Evolutionary conservation across 2,888 invertebrate species (phyloP), one percentile per base, ranked within the genome.

Genomic region (Psococerastis gibbosa): DNA sequence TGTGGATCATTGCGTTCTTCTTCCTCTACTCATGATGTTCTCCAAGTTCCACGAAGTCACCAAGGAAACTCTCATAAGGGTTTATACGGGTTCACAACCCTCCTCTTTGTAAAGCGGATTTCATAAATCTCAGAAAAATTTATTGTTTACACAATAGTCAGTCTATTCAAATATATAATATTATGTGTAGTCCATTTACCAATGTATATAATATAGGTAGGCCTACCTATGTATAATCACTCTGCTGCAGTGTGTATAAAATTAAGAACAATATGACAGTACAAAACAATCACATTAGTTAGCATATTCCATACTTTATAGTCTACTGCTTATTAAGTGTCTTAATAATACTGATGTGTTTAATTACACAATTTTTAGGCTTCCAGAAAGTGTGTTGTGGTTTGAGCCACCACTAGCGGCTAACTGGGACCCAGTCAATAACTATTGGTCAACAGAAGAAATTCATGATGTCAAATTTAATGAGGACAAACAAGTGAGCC

Each of bases 401-500:
- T 73, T 76, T 44, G 83, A 83, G 52, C 81, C 82, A 0, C 83
- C 83, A 0, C 70, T 79, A 5, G 59, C 59, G 2, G 76, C 78
- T 42, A 77, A 78, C 51, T 82, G 82, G 80, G 71, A 78, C 48
- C 63, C 62, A 43, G 60, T 60, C 48, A 56, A 56, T 54, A 52
- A 57, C 3, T 65, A 69, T 34, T 83, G 83, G 83, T 76, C 76
- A 1, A 73, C 69, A 16, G 71, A 75, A 51, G 75, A 78, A 52
- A 68, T 82, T 5, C 79, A 82, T 53, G 83, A 83, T 50, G 68
- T 73, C 46, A 83, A 84, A 58, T 87, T 78, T 54, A 84, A 84
- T 56, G 88, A 88, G 57, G 85, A 87, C 53, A 82, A 83, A 54
- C 72, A 81, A 48, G 50, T 50, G 16, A 18, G 32, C 23, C 23